Evolutionary conservation across 2,888 invertebrate species (phyloP), one percentile per base, ranked within the genome.

Genomic region (Tyria jacobaeae): DNA sequence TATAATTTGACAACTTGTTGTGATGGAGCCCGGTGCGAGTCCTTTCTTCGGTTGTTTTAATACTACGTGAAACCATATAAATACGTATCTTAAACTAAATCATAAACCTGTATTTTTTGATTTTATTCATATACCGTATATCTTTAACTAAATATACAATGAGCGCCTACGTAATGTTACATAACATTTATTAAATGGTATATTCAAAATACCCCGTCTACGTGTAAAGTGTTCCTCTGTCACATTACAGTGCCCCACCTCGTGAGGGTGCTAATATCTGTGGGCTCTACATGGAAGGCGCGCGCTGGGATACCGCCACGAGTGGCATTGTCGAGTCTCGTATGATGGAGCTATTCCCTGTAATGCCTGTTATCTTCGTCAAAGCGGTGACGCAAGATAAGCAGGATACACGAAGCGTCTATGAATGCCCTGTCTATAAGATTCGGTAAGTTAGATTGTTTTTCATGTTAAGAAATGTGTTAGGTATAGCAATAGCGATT

Each of bases 371-470:
- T 57, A 96, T 99, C 76, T 98, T 95, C 88, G 95, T 99, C 76
- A 97, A 96, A 88, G 97, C 97, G 1, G 96, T 97, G 56, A 97
- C 97, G 0, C 96, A 97, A 84, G 99, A 99, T 88, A 97, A 99
- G 84, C 97, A 97, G 87, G 99, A 99, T 78, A 91, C 95, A 17
- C 95, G 97, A 73, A 98, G 97, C 85, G 95, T 97, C 71, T 99
- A 98, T 89, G 98, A 98, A 83, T 99, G 98, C 87, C 98, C 99
- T 10, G 97, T 99, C 7, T 99, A 99, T 89, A 98, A 98, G 92
- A 99, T 98, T 14, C 95, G 96, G 95, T 95, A 72, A 71, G 66
- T 64, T 27, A 25, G 15, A 9, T 21, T 24, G 4, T 21, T 39
- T 47, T 10, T 7, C 21, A 21, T 9, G 17, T 41, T 3, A 10